Evolutionary conservation across 2,113 vertebrate species (phyloP).

Genomic region (Zonotrichia leucophrys): DNA sequence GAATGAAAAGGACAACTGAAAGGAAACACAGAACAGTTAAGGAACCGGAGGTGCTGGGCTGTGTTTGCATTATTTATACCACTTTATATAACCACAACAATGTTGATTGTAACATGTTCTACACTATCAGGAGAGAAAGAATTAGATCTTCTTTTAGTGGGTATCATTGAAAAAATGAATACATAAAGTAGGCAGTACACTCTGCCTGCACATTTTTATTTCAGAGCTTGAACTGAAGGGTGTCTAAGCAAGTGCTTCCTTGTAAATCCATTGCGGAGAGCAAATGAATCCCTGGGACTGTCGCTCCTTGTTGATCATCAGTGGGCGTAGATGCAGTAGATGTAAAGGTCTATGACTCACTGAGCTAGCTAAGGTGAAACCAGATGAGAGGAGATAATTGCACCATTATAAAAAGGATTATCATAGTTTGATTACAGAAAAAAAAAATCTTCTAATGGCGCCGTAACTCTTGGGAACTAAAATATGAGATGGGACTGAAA

Average conservation of each 20-base stretch:
- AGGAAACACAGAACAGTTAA: not conserved
- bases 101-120: not conserved
- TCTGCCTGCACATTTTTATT: not conserved
- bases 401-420: slow-evolving; percentile 54
- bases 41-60: not conserved
- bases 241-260: not conserved
- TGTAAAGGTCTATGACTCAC: slow-evolving; percentile 60
- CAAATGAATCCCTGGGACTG: slow-evolving; percentile 1
- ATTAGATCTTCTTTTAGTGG: not conserved
- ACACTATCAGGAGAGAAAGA: not conserved
- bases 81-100: not conserved
- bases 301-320: slow-evolving; percentile 40
- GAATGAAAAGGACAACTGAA: not conserved
- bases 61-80: not conserved
- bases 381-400: slow-evolving; percentile 54
- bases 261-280: not conserved
- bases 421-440: slow-evolving; percentile 29
- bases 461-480: not conserved
- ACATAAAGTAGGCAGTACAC: not conserved
- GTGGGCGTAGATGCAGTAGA: slow-evolving; percentile 47
- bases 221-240: not conserved
- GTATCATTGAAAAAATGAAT: not conserved
- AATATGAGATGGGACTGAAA: not conserved
- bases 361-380: slow-evolving; percentile 51
- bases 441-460: not conserved